phyloP scores from a whole-genome alignment of 2,797 vertebrate genomes.

The Psittacula echo region DNA sequence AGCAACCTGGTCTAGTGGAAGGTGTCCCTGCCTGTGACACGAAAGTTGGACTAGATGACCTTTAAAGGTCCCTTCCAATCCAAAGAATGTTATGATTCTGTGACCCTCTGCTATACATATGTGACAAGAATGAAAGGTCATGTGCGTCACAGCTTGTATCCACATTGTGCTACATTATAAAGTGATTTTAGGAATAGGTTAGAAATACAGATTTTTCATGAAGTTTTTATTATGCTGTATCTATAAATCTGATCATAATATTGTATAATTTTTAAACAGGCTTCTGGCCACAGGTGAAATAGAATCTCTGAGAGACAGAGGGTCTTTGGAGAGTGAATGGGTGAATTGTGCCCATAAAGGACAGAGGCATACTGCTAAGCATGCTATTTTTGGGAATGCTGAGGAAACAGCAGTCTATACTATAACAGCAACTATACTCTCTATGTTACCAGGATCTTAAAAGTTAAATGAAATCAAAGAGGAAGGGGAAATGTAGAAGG shows the following conservation, averaged over 20 bases:
- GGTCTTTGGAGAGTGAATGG: neutral
- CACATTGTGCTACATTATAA: neutral
- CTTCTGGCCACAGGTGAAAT: neutral
- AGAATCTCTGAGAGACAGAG: neutral
- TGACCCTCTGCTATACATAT: neutral
- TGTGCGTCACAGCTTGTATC: neutral
- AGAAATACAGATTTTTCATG: neutral
- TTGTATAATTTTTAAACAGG: neutral
- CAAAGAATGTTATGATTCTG: neutral
- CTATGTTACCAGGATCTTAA: neutral
- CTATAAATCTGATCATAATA: neutral
- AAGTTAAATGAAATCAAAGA: neutral
- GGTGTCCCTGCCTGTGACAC: neutral
- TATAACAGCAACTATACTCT: neutral
- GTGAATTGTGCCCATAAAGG: neutral
- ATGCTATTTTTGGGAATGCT: neutral
- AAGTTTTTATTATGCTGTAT: neutral
- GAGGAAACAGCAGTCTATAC: neutral
- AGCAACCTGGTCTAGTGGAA: neutral
- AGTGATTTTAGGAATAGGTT: neutral
- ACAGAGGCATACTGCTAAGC: neutral
- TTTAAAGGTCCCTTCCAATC: neutral
- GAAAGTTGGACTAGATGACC: rapidly evolving
- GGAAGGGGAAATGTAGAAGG: neutral
- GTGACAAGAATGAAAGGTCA: neutral